Evolutionary conservation across 2,888 invertebrate genomes (phyloP), one percentile per base, ranked within the genome.

Genomic region (Carpatolechia fugitivella): DNA sequence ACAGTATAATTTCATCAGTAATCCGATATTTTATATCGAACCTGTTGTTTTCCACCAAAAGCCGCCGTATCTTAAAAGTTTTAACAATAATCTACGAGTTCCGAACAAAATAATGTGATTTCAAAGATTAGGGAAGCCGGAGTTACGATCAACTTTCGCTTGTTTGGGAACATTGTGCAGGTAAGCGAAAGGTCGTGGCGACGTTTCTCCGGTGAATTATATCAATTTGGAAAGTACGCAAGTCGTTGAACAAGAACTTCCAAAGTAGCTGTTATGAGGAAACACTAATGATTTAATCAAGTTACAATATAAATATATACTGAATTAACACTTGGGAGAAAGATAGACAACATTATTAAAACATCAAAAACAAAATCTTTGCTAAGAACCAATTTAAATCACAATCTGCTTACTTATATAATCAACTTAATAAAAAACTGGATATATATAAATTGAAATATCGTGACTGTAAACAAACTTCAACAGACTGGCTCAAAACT

Each of bases 71-170:
- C 50, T 53, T 29, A 29, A 46, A 56, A 53, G 36, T 50, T 53
- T 44, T 50, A 50, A 50, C 52, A 52, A 56, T 56, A 48, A 56
- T 52, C 38, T 48, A 40, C 4, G 53, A 56, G 30, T 49, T 50
- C 13, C 14, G 40, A 56, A 53, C 33, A 52, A 52, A 55, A 55
- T 51, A 56, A 52, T 48, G 44, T 53, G 29, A 56, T 56, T 38
- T 44, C 56, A 18, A 41, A 56, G 53, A 56, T 53, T 44, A 53
- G 36, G 53, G 36, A 48, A 44, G 50, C 20, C n/a, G 14, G 49
- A n/a, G n/a, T n/a, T n/a, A n/a, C 35, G 3, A 7, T 10, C 33
- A 31, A 7, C 20, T 35, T 33, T 35, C 7, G 47, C 2, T 48
- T 30, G 30, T 48, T 48, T 24, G 18, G 18, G 31, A 48, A 46